Base-by-base conservation (phyloP, 1,140 invertebrate species). In the Hypothenemus hampei region DNA sequence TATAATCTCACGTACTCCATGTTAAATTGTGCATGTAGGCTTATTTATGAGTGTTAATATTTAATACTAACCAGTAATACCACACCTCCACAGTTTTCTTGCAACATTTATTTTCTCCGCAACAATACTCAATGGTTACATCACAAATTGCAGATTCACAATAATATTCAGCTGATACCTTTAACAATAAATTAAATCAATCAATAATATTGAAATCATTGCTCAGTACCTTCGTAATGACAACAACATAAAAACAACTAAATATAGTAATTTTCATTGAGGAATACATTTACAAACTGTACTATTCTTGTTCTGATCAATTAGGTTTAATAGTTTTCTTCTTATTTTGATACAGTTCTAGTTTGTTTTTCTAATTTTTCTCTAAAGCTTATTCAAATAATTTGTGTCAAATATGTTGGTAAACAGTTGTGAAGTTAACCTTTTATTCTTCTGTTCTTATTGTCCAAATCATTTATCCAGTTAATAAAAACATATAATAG, bases 41-140 rank as follows among this genome's bases (percentile, higher is more conserved):
- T n/a, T n/a, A n/a, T n/a, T n/a, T n/a, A n/a, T n/a, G n/a, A n/a
- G n/a, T n/a, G n/a, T n/a, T n/a, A n/a, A n/a, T n/a, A n/a, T n/a
- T n/a, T 19, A 31, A 20, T 5, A 15, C 55, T 50, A 50, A 57
- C 55, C 55, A 50, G n/a, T 57, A 57, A 23, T 57, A 57, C 55
- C 55, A 57, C 0, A 57, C 43, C 7, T 57, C 47, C 4, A 51
- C 55, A 13, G 55, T 50, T 43, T 57, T 51, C 45, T 50, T 57
- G 24, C 55, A 57, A 21, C 55, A 57, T 26, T 45, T 50, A 45
- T 57, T 51, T 10, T 57, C 55, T n/a, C 55, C 55, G 24, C 55
- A 57, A 15, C 55, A 57, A 16, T 50, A 51, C 16, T 57, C 55
- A 1, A 31, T 45, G 13, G 50, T 57, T 26, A 50, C 55, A 22